phyloP scores from a whole-genome alignment of 2,113 vertebrate genomes.

The Mirounga angustirostris region DNA sequence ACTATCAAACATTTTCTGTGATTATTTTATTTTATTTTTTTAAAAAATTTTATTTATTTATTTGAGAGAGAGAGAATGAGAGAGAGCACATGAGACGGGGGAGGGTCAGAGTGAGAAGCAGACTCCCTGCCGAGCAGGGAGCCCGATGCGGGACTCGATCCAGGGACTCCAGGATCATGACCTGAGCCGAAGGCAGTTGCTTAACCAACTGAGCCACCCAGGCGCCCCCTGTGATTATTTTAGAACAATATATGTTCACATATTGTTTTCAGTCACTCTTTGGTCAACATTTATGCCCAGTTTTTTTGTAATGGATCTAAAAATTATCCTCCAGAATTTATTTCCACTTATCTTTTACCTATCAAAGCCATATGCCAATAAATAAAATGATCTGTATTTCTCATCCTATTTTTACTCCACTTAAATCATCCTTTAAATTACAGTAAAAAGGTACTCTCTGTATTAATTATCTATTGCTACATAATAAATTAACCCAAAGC shows the following conservation, averaged over 20 bases:
- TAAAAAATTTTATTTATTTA: too few species aligned
- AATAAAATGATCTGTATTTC: not conserved
- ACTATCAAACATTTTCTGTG: not conserved
- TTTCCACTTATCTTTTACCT: not conserved
- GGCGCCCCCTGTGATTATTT: not conserved
- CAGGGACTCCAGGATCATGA: too few species aligned
- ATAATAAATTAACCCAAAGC: constrained; percentile 41
- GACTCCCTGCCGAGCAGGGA: too few species aligned
- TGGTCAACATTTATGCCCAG: not conserved
- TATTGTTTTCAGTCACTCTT: constrained; percentile 17
- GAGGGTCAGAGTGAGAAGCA: too few species aligned
- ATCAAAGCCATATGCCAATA: not conserved
- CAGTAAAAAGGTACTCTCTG: not conserved
- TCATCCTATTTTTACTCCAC: constrained; percentile 40
- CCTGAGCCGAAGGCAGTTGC: too few species aligned
- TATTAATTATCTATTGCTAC: not conserved
- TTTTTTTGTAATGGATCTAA: constrained; percentile 6
- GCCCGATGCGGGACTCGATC: too few species aligned
- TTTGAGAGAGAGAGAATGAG: too few species aligned
- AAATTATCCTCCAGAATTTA: constrained; percentile 42
- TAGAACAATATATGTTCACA: not conserved
- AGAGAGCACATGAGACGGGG: too few species aligned
- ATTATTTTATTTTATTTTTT: not conserved
- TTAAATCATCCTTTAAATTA: constrained; percentile 24
- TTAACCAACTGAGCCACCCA: too few species aligned